These are phyloP conservation scores for Tromatobia lineatoria DNA, from an alignment of 2,888 invertebrate genomes.

Conservation along the genomic window DNA sequence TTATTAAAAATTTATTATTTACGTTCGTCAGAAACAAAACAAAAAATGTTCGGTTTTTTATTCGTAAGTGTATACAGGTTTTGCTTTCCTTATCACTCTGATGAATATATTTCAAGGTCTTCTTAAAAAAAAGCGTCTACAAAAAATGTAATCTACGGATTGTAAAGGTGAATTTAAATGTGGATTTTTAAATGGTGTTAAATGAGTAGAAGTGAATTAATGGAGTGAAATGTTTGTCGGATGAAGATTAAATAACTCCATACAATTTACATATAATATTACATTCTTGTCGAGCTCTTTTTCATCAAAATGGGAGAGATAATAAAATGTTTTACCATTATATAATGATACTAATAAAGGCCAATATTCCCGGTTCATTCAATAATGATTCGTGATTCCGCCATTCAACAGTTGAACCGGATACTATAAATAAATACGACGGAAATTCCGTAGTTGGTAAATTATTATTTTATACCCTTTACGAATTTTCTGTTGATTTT, in stretches of 20 bases:
- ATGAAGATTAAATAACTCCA: neutral
- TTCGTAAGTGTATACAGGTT: too few species aligned
- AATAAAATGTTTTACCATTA: neutral
- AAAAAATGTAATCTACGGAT: too few species aligned
- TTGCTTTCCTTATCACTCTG: too few species aligned
- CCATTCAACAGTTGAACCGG: neutral
- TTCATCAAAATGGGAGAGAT: neutral
- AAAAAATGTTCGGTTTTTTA: neutral
- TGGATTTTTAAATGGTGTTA: neutral
- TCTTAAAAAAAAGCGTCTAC: too few species aligned
- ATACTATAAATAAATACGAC: neutral
- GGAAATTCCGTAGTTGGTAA: neutral
- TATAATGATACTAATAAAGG: neutral
- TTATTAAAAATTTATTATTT: neutral
- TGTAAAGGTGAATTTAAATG: too few species aligned
- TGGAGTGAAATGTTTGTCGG: neutral
- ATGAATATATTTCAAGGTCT: too few species aligned
- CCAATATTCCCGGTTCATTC: neutral
- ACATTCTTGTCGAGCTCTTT: neutral
- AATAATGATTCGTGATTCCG: neutral
- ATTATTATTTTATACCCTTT: constrained; percentile 1
- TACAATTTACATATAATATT: neutral
- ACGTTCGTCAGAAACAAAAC: neutral
- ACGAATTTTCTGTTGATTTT: neutral
- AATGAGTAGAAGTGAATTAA: neutral